A percentile compares a stretch with the other conserved stretches of the same genome.
Evolutionary conservation across 2,113 vertebrate genomes (phyloP).

Genomic region (Gobio gobio): DNA sequence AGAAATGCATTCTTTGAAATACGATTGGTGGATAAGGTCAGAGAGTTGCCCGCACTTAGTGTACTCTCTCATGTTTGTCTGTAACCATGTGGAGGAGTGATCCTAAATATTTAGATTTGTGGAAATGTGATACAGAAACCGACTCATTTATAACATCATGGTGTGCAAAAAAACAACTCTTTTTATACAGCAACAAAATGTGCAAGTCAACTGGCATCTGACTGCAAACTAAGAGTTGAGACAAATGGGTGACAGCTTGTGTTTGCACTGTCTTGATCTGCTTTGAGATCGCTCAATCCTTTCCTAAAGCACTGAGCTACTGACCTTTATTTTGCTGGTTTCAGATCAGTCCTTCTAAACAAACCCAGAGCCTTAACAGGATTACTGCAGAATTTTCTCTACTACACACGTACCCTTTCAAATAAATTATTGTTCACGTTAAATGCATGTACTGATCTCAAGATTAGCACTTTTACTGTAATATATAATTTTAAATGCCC

Average conservation of each 20-base stretch:
- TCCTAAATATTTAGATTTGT: background rate
- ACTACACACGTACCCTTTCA: background rate
- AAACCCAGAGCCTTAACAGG: background rate
- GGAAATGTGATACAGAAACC: background rate
- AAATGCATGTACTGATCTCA: background rate
- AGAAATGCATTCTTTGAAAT: slow-evolving; percentile 10
- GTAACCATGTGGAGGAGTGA: background rate
- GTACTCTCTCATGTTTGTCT: background rate
- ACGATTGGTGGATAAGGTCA: background rate
- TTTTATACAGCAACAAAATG: background rate
- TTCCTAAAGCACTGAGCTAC: background rate
- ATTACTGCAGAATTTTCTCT: background rate
- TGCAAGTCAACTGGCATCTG: background rate
- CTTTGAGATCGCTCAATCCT: slow-evolving; percentile 34
- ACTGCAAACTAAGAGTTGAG: background rate
- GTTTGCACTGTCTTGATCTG: slow-evolving; percentile 38
- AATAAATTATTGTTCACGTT: background rate
- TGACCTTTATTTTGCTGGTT: slow-evolving; percentile 28
- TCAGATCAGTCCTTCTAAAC: slow-evolving; percentile 16
- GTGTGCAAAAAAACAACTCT: background rate
- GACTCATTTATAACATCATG: background rate
- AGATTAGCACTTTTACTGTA: background rate
- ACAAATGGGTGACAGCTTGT: slow-evolving; percentile 32
- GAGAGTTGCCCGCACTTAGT: background rate
- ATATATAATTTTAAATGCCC: background rate